Conservation (phyloP, 2,113 vertebrate genomes). For the Larimichthys polyactis region DNA sequence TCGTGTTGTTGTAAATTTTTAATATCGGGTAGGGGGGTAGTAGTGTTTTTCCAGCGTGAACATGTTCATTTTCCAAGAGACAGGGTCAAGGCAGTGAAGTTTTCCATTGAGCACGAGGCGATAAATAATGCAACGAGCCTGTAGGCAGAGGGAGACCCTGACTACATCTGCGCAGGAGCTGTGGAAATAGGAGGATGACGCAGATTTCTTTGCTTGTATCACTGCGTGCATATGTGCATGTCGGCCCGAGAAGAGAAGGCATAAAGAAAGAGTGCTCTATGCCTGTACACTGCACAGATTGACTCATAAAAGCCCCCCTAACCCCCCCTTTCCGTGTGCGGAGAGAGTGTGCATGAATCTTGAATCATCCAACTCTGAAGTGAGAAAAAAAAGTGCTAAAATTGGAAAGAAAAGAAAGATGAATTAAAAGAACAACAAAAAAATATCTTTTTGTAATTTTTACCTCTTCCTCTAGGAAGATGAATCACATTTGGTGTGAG, state of each 20-base stretch:
- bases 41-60: background rate
- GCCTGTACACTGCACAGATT: background rate
- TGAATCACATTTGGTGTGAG: slow-evolving; percentile 45
- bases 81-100: background rate
- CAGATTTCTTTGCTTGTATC: background rate
- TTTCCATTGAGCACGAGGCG: background rate
- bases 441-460: background rate
- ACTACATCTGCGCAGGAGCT: background rate
- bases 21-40: background rate
- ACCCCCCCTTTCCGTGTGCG: background rate
- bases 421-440: background rate
- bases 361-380: slow-evolving; percentile 36
- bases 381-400: slow-evolving; percentile 30
- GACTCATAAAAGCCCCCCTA: slow-evolving; percentile 4
- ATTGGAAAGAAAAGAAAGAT: background rate
- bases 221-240: slow-evolving; percentile 8
- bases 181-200: slow-evolving; percentile 53
- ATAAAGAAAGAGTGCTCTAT: background rate
- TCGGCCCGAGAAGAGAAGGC: background rate
- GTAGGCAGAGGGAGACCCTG: slow-evolving; percentile 2
- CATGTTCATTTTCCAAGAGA: background rate
- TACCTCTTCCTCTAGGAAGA: background rate
- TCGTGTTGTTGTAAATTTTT: background rate
- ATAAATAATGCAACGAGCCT: slow-evolving; percentile 36
- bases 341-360: background rate